Conservation (phyloP, 2,113 vertebrate species). For the Platysteira castanea region DNA sequence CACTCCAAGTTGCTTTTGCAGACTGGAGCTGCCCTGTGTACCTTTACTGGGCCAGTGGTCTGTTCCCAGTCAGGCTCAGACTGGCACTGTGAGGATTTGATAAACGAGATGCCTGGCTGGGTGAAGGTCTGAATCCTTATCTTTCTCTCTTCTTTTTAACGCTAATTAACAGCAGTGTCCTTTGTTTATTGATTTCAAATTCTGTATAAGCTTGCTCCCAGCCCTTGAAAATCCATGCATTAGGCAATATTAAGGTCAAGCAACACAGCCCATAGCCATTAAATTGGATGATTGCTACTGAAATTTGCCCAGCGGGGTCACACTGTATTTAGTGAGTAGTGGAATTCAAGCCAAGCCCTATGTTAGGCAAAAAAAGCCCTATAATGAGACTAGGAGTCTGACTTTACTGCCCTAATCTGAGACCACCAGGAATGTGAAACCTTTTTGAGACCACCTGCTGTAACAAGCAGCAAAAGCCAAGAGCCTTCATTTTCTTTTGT, state of each 20-base stretch:
- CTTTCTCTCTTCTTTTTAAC: background rate
- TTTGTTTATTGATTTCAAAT: constrained; percentile 10
- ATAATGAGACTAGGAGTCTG: constrained; percentile 10
- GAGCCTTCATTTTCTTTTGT: background rate
- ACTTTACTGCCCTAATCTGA: constrained; percentile 7
- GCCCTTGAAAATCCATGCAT: background rate
- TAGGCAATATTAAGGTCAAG: background rate
- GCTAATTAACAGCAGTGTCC: background rate
- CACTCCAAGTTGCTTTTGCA: background rate
- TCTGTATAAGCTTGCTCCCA: background rate
- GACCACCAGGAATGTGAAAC: constrained; percentile 32
- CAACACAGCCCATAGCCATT: background rate
- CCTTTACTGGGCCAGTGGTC: background rate
- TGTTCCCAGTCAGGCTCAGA: background rate
- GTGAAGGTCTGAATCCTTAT: background rate
- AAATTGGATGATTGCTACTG: constrained; percentile 37
- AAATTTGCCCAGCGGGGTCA: background rate
- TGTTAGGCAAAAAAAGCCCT: background rate
- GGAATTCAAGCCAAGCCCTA: constrained; percentile 19
- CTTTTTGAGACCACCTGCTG: constrained; percentile 8
- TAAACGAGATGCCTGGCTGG: background rate
- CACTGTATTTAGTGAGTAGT: background rate
- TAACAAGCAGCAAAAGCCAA: background rate
- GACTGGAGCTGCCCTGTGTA: background rate
- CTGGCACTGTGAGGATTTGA: background rate